Conservation (phyloP, 2,888 invertebrate species). For the Eudasyphora cyanicolor region DNA sequence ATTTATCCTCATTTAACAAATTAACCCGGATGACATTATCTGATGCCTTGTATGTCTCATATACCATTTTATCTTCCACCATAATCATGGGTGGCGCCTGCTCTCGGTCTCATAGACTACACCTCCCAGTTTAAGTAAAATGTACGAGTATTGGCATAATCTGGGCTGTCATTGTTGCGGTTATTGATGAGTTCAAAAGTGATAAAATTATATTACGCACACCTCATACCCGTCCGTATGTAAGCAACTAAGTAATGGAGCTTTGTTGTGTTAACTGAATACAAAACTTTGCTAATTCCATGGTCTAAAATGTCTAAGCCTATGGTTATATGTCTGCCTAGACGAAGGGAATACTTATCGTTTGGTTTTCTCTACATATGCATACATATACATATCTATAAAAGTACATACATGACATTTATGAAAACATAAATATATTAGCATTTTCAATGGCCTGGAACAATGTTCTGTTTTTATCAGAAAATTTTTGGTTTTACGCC, state of each 20-base stretch:
- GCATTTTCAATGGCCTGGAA: background rate
- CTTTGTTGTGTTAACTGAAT: background rate
- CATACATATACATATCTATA: background rate
- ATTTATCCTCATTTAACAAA: too few species aligned
- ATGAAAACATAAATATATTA: background rate
- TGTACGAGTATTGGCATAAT: background rate
- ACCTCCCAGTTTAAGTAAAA: background rate
- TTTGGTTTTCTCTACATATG: background rate
- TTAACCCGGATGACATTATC: too few species aligned
- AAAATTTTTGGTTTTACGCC: background rate
- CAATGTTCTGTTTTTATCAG: background rate
- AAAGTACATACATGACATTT: background rate
- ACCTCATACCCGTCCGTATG: background rate
- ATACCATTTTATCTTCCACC: too few species aligned
- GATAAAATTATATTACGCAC: background rate
- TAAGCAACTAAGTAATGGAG: background rate
- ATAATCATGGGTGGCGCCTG: background rate
- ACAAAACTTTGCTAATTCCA: background rate
- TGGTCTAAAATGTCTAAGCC: background rate
- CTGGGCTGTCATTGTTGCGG: background rate
- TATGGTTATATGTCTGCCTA: background rate
- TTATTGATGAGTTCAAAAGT: slow-evolving; percentile 12
- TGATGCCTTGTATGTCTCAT: too few species aligned
- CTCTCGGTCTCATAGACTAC: background rate
- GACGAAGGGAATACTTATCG: too few species aligned